Conservation (phyloP, 2,888 invertebrate genomes). For the Leucophenga maculata region DNA sequence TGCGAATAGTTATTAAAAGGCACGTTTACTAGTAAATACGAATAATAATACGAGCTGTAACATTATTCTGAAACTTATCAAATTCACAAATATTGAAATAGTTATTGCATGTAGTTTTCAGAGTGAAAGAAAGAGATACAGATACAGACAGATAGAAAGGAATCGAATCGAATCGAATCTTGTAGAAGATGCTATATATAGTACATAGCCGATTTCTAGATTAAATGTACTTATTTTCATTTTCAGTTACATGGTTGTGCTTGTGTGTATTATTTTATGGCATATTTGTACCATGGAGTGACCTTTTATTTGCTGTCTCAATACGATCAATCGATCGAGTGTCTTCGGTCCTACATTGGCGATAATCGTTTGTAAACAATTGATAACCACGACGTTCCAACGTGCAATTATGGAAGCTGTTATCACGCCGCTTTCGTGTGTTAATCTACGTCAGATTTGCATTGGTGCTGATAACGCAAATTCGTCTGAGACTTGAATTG, state of each 20-base stretch:
- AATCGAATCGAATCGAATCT: background rate
- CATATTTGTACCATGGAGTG: conserved; percentile 3
- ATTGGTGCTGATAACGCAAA: background rate
- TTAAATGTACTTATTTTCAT: conserved; percentile 43
- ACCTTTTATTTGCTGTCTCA: conserved; percentile 2
- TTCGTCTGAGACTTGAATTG: background rate
- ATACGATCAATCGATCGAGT: no score
- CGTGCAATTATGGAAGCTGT: conserved; percentile 30
- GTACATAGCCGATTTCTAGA: no score
- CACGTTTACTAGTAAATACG: background rate
- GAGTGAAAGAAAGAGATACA: background rate
- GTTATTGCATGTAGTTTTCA: background rate
- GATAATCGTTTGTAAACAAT: conserved; percentile 18
- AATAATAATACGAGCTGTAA: no score
- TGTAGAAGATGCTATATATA: background rate
- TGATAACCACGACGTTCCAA: conserved; percentile 29
- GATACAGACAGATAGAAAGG: background rate
- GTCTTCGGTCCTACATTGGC: background rate
- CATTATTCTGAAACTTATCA: conserved; percentile 16
- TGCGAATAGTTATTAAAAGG: conserved; percentile 15
- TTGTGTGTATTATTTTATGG: no score
- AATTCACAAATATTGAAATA: background rate
- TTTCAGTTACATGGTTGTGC: no score
- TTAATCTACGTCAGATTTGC: conserved; percentile 21
- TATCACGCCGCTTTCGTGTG: conserved; percentile 60